phyloP scores from a whole-genome alignment of 2,888 invertebrate genomes.

The Plebejus melissa region DNA sequence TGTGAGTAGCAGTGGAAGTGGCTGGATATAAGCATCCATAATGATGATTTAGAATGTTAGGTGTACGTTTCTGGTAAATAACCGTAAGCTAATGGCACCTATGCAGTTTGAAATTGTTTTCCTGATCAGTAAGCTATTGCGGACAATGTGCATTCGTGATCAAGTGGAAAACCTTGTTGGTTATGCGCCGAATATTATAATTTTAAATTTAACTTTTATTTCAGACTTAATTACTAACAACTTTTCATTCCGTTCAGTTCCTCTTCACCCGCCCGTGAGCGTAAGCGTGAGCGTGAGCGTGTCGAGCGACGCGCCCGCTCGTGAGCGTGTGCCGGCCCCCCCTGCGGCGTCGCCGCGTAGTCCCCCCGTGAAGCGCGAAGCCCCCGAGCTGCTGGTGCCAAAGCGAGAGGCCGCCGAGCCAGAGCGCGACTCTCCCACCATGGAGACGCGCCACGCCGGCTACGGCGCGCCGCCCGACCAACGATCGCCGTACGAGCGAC shows the following conservation, averaged over 20 bases:
- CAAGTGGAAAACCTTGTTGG: no score
- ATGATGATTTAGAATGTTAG: no score
- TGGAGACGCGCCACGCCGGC: constrained; percentile 83
- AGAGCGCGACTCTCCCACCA: constrained; percentile 86
- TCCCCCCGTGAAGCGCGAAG: constrained; percentile 71
- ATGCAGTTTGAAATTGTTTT: no score
- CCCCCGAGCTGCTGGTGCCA: constrained; percentile 81
- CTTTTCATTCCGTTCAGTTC: constrained; percentile 37
- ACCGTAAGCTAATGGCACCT: no score
- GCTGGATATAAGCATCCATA: no score
- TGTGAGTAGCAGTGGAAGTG: no score
- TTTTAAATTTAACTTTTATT: no score
- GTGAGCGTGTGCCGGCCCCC: constrained; percentile 42
- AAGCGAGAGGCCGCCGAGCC: constrained; percentile 82
- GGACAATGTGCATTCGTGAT: no score
- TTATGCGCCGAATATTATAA: no score
- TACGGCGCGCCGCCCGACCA: constrained; percentile 84
- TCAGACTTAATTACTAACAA: no score
- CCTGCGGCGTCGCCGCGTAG: constrained; percentile 56
- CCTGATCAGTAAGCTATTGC: no score
- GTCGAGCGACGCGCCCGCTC: constrained; percentile 42
- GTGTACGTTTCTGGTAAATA: no score
- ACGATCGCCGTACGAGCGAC: constrained; percentile 83
- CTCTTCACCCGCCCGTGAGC: constrained; percentile 46
- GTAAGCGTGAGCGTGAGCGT: constrained; percentile 40